Evolutionary conservation across 2,888 invertebrate genomes (phyloP).

Genomic region (Drosophila bunnanda): DNA sequence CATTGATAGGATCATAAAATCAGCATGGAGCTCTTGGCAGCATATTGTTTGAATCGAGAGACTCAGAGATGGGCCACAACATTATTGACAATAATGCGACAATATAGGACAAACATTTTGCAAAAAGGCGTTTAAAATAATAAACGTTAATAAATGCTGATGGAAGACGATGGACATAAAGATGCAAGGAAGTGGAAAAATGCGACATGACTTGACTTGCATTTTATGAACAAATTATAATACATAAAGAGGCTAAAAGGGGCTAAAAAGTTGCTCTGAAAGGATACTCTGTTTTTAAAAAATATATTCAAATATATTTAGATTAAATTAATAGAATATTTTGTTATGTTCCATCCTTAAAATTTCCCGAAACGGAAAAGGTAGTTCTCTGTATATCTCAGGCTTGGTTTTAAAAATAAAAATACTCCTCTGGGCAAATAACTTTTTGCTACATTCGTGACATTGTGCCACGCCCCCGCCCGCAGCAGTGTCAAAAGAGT

Average conservation of each 20-base stretch:
- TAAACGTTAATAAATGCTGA: constrained; percentile 50
- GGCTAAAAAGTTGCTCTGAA: background rate
- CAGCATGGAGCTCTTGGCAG: constrained; percentile 9
- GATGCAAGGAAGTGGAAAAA: constrained; percentile 8
- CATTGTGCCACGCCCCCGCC: constrained; percentile 21
- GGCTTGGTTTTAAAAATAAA: background rate
- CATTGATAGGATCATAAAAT: constrained; percentile 53
- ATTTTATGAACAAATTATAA: constrained; percentile 37
- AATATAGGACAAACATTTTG: constrained; percentile 48
- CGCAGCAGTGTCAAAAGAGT: constrained; percentile 30
- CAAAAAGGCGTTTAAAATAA: constrained; percentile 47
- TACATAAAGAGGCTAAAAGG: constrained; percentile 12
- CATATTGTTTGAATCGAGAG: constrained; percentile 18
- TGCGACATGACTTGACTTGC: constrained; percentile 34
- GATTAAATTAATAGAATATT: background rate
- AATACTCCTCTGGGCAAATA: background rate
- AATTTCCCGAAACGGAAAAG: background rate
- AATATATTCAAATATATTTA: background rate
- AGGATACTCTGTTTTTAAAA: background rate
- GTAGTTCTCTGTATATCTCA: background rate
- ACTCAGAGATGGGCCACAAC: constrained; percentile 24
- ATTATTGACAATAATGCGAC: constrained; percentile 50
- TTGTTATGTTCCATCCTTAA: no score
- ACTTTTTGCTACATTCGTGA: constrained; percentile 3
- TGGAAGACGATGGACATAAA: constrained; percentile 18